Base-by-base conservation (phyloP, 1,140 invertebrate species). In the Dinoponera quadriceps region DNA sequence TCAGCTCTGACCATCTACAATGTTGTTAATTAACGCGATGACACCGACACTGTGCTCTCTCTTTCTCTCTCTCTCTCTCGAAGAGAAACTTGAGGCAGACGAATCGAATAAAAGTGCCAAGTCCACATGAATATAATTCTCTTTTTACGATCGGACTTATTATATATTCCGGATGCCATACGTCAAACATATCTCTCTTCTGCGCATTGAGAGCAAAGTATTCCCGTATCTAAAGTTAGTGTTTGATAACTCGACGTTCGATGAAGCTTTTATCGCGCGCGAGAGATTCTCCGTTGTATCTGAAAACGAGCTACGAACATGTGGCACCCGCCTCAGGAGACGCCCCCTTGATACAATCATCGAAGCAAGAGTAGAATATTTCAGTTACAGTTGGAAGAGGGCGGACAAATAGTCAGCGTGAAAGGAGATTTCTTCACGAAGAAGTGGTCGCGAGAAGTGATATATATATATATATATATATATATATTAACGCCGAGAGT, bases 341-440 rank as follows among this genome's bases (percentile, higher is more conserved):
- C 93, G 93, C 93, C 93, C 93, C 93, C 91, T 91, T 92, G 83
- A 87, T 92, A 88, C 91, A 93, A 93, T 92, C 90, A 51, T 77
- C 65, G 25, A 72, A 83, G 51, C 29, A 57, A n/a, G 85, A 88
- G 87, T 81, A 78, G 86, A 88, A 85, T 88, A 83, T 88, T 85
- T 82, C 72, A 73, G 84, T 87, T 44, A 16, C 81, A 59, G 20
- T 29, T 29, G 49, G 14, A 57, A 71, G 22, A 18, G 51, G 33
- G 27, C 2, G 27, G 29, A 69, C 55, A 78, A 77, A 54, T 54
- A 44, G 11, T 20, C 20, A 71, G 49, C 20, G 20, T 16, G 11
- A 38, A 16, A 29, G n/a, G 74, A 51, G 74, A 51, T 69, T 29
- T 78, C 27, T 11, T 44, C 11, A 44, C 18, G 20, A 4, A 65